A percentile compares a stretch with the other conserved stretches of the same genome.
Conservation (phyloP, 2,888 invertebrate species). For the Mythimna lalbum region DNA sequence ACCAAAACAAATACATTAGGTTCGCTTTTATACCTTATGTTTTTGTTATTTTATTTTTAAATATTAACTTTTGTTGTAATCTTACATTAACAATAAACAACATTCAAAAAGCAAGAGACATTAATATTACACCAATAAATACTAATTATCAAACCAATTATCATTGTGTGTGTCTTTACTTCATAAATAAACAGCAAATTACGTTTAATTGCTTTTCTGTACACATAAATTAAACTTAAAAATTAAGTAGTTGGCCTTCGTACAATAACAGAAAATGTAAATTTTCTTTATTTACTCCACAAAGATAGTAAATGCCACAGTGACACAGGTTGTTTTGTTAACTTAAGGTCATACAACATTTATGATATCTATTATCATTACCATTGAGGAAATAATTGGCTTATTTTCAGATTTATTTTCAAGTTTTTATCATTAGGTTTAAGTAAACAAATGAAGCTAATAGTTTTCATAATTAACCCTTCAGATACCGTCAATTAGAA, state of each 20-base stretch:
- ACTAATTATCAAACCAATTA: not conserved
- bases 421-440: not conserved
- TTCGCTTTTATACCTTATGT: too few relatives aligned
- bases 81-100: constrained; percentile 1
- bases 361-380: constrained; percentile 7
- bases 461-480: not conserved
- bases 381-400: constrained; percentile 22
- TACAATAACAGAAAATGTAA: not conserved
- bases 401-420: constrained; percentile 25
- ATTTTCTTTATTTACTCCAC: not conserved
- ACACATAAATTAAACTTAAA: not conserved
- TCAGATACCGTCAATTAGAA: too few relatives aligned
- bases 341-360: not conserved
- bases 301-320: not conserved
- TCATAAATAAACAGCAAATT: not conserved
- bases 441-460: constrained; percentile 4
- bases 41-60: too few relatives aligned
- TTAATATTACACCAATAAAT: not conserved
- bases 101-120: not conserved
- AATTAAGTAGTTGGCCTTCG: constrained; percentile 13
- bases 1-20: too few relatives aligned
- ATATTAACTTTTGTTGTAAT: too few relatives aligned
- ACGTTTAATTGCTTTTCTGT: not conserved
- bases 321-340: constrained; percentile 1
- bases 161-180: not conserved